Evolutionary conservation across 2,888 invertebrate species (phyloP), one percentile per base, ranked within the genome.

Genomic region (Altica lythri): DNA sequence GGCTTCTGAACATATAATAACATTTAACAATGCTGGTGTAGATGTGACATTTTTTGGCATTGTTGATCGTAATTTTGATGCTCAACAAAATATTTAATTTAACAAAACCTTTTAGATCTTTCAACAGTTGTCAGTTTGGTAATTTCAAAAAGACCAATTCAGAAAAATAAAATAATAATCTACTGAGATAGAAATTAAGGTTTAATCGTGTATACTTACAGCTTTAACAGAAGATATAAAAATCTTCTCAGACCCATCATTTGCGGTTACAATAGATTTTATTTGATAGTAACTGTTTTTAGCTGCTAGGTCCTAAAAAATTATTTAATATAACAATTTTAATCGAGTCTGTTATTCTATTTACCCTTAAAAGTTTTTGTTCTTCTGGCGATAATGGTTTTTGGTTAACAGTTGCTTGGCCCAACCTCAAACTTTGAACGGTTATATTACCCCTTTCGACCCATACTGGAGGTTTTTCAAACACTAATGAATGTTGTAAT

Each of bases 151-250:
- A n/a, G n/a, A n/a, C n/a, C n/a, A n/a, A n/a, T n/a, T n/a, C n/a
- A n/a, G n/a, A n/a, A n/a, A n/a, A n/a, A n/a, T n/a, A n/a, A n/a
- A n/a, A n/a, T n/a, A n/a, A n/a, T n/a, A n/a, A n/a, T n/a, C n/a
- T n/a, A n/a, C n/a, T n/a, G n/a, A n/a, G n/a, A n/a, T n/a, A n/a
- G n/a, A n/a, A n/a, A n/a, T n/a, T n/a, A n/a, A n/a, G n/a, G n/a
- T n/a, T n/a, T n/a, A n/a, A n/a, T n/a, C n/a, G n/a, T n/a, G n/a
- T 29, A 4, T 38, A 69, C 68, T 80, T 77, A 86, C 86, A 10
- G 93, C 92, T 79, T 89, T 91, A 14, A 89, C 82, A 55, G 90
- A 90, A 6, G 92, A 89, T 8, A 89, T 75, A 67, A 90, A 91
- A 59, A 83, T 82, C 14, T 80, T 79, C 71, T 85, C 85, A 58